Conservation (phyloP, 2,797 vertebrate genomes). For the Phoeniculus purpureus region DNA sequence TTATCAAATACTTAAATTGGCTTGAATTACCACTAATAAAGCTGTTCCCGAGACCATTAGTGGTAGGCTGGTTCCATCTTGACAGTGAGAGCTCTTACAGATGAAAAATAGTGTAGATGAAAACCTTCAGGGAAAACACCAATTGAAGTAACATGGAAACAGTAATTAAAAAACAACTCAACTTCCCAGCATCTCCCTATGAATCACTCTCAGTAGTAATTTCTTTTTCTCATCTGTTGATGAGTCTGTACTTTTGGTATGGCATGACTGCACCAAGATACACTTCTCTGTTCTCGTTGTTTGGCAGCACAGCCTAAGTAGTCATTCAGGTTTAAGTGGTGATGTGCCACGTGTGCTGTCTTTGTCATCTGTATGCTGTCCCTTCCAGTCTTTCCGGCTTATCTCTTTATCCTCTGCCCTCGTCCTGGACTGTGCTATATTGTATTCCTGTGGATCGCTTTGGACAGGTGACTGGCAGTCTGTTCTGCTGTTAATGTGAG, state of each 20-base stretch:
- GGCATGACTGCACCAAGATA: background rate
- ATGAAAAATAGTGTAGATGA: background rate
- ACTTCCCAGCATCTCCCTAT: background rate
- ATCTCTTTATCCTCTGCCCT: background rate
- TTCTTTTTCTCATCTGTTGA: background rate
- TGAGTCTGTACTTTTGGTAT: background rate
- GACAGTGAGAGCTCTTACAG: background rate
- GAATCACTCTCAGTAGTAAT: background rate
- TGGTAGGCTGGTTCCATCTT: background rate
- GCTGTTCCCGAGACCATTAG: background rate
- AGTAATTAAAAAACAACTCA: rapidly evolving
- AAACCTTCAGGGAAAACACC: background rate
- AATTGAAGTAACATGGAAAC: background rate
- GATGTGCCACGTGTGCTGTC: rapidly evolving
- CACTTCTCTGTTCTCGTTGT: background rate
- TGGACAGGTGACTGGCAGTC: background rate
- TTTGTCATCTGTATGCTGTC: background rate
- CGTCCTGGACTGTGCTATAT: background rate
- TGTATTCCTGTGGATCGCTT: background rate
- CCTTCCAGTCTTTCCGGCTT: background rate
- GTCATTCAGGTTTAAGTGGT: background rate
- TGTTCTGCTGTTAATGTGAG: background rate
- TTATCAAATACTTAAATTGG: background rate
- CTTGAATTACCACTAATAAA: background rate
- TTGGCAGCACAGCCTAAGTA: background rate